Evolutionary conservation across 2,888 invertebrate genomes (phyloP).

Genomic region (Drosophila emarginata): DNA sequence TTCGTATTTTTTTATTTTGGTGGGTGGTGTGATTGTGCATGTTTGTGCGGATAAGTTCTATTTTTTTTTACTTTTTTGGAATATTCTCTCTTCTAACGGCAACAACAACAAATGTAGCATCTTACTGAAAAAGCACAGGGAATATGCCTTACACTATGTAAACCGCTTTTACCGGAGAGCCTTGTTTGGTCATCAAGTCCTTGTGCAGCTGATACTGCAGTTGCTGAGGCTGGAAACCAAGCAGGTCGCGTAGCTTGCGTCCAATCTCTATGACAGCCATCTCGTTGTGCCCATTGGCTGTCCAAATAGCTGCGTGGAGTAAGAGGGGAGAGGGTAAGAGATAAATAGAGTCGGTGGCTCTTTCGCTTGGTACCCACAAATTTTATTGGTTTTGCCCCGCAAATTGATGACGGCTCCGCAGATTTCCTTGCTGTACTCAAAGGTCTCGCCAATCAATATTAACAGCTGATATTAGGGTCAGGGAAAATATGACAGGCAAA

Average conservation of each 20-base stretch:
- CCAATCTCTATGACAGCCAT: conserved; percentile 93
- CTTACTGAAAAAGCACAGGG: neutral
- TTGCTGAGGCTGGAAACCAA: conserved; percentile 85
- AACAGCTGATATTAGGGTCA: conserved; percentile 84
- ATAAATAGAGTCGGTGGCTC: conserved; percentile 83
- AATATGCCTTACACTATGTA: conserved; percentile 65
- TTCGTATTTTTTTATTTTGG: neutral
- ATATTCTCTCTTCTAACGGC: conserved; percentile 48
- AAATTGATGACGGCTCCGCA: conserved; percentile 98
- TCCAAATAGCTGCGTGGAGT: conserved; percentile 88
- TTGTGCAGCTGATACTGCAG: conserved; percentile 90
- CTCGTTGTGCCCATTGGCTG: conserved; percentile 89
- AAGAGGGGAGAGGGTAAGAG: neutral
- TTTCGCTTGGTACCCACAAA: conserved; percentile 81
- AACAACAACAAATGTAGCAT: neutral
- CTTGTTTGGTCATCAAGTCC: conserved; percentile 91
- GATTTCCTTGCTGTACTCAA: conserved; percentile 94
- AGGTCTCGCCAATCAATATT: conserved; percentile 97
- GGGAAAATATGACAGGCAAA: conserved; percentile 29
- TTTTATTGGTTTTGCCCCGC: conserved; percentile 94
- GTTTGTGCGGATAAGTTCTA: neutral
- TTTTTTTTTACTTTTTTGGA: conserved; percentile 54
- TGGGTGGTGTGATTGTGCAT: neutral
- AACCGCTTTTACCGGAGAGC: conserved; percentile 87
- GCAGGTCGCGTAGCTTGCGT: conserved; percentile 91